Evolutionary conservation across 2,113 vertebrate species (phyloP).

Genomic region (Lichenostomus cassidix): DNA sequence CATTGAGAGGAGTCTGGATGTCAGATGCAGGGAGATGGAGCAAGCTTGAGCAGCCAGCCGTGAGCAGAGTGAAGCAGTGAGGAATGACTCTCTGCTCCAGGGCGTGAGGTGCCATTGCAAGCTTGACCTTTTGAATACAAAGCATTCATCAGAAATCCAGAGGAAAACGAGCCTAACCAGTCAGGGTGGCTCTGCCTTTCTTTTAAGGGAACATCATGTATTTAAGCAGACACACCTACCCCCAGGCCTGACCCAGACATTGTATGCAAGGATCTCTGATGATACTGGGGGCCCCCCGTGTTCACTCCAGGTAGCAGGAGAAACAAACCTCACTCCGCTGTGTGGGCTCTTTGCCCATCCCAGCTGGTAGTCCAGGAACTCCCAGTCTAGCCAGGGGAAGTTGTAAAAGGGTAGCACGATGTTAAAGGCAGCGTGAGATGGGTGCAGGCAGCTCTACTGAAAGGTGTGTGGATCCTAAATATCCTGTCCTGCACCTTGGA

Average conservation of each 20-base stretch:
- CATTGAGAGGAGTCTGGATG: constrained; percentile 46
- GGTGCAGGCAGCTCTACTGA: not conserved
- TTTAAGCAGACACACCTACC: constrained; percentile 15
- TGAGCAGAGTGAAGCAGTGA: constrained; percentile 45
- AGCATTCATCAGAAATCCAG: constrained; percentile 70
- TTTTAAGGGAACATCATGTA: not conserved
- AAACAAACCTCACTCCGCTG: not conserved
- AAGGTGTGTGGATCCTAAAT: not conserved
- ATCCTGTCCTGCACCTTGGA: not conserved
- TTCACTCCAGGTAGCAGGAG: not conserved
- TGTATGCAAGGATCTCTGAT: not conserved
- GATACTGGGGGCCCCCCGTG: not conserved
- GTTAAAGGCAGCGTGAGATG: not conserved
- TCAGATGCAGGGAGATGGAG: constrained; percentile 53
- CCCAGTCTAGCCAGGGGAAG: not conserved
- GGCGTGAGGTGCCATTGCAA: constrained; percentile 26
- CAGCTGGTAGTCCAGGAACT: not conserved
- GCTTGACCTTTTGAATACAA: constrained; percentile 75
- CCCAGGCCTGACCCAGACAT: not conserved
- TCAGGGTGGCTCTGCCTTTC: constrained; percentile 2
- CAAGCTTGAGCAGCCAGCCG: constrained; percentile 66
- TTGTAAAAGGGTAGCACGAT: not conserved
- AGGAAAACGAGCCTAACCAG: constrained; percentile 38
- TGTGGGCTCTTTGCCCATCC: not conserved
- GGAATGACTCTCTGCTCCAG: constrained; percentile 16